Evolutionary conservation across 2,113 vertebrate genomes (phyloP), one percentile per base, ranked within the genome.

Genomic region (Nothoprocta pentlandii): DNA sequence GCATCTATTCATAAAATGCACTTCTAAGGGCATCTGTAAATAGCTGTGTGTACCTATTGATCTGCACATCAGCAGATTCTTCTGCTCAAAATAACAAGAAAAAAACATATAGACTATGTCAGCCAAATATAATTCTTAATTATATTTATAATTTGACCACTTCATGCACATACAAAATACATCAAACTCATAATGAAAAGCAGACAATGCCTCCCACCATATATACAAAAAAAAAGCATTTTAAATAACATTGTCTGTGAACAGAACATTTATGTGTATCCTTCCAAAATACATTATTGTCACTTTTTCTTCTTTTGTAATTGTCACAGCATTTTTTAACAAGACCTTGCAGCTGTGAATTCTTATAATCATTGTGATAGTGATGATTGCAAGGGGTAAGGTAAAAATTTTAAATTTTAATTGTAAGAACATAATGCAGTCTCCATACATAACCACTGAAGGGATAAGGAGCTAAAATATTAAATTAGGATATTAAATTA

Each of bases 111-210:
- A 94, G 64, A 89, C 56, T 49, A 80, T 87, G 92, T 90, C 68
- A 87, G 62, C 7, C 83, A 62, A 39, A 54, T 59, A 83, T 6
- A 70, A 26, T 92, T 89, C 66, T 91, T 91, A 58, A 80, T 95
- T 89, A 95, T 75, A 87, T 96, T 94, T 96, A 77, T 95, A 94
- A 86, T 90, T 91, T 91, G 90, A 93, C 54, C 58, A 95, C 34
- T 95, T 91, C 94, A 97, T 96, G 96, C 96, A 96, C 93, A 94
- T 97, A 96, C 85, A 86, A 93, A 96, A 97, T 94, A 96, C 95
- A 96, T 66, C 88, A 71, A 91, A 84, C 67, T 90, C 66, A 91
- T 86, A 95, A 96, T 44, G 67, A 95, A 93, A 96, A 94, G 87
- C 94, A 89, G 61, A 91, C 79, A 93, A 83, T 80, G 70, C 67